Conservation (phyloP, 2,113 vertebrate species). For the Poecilia latipinna region DNA sequence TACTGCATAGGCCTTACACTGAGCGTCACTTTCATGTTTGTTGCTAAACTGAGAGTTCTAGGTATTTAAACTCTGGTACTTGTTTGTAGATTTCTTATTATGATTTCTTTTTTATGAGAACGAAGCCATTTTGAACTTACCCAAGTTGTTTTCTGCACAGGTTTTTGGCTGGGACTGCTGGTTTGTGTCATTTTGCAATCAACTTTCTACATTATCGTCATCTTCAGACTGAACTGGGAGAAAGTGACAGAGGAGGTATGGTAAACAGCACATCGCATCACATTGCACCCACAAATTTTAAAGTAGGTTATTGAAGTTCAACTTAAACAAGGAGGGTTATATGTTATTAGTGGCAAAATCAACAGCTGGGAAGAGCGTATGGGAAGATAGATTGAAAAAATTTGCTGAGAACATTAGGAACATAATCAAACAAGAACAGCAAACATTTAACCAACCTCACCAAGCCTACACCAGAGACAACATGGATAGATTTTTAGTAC, state of each 20-base stretch:
- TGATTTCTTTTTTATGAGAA: background rate
- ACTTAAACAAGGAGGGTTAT: background rate
- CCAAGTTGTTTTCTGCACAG: constrained; percentile 65
- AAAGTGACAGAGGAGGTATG: constrained; percentile 86
- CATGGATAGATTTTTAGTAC: no score
- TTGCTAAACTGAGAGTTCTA: constrained; percentile 79
- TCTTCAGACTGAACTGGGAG: constrained; percentile 86
- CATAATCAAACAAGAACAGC: no score
- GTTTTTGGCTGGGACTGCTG: constrained; percentile 89
- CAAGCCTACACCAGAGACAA: no score
- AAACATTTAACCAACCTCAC: no score
- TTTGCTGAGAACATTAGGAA: no score
- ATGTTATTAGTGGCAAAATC: background rate
- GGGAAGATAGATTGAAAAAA: background rate
- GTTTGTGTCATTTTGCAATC: constrained; percentile 80
- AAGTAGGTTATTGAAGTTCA: background rate
- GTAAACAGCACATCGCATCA: background rate
- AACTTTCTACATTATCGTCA: constrained; percentile 79
- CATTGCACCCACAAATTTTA: background rate
- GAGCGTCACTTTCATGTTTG: constrained; percentile 81
- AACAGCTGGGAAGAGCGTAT: background rate
- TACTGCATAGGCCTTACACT: constrained; percentile 84
- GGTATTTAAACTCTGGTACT: constrained; percentile 70
- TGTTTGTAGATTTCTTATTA: background rate
- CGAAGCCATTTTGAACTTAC: background rate